A percentile compares a stretch with the other conserved stretches of the same genome.
Conservation (phyloP, 2,797 vertebrate species). For the Mormyrops boulengeri region DNA sequence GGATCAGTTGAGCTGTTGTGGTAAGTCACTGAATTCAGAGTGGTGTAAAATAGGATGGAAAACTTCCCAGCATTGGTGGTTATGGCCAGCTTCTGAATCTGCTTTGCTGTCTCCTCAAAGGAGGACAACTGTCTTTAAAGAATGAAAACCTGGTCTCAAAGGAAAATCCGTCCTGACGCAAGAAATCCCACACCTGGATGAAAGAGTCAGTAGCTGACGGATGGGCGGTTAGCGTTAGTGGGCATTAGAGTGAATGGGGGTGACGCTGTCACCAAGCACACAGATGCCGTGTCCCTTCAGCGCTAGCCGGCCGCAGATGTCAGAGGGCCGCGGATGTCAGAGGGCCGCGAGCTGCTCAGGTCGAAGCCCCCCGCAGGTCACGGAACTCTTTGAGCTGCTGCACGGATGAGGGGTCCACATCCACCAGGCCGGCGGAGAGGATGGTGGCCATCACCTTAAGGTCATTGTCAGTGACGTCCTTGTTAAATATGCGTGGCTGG, state of each 20-base stretch:
- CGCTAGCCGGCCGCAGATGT: background rate
- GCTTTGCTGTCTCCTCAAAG: background rate
- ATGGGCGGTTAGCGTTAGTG: background rate
- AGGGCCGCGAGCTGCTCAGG: background rate
- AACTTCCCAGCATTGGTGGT: background rate
- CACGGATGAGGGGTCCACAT: constrained; percentile 7
- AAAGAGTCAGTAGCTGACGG: background rate
- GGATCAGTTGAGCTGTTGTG: background rate
- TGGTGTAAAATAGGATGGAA: background rate
- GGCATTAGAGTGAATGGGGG: background rate
- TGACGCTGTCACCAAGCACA: background rate
- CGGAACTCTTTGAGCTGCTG: constrained; percentile 16
- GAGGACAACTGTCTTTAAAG: background rate
- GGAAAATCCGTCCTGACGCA: background rate
- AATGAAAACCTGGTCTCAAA: background rate
- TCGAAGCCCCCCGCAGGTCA: constrained; percentile 9
- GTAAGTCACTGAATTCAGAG: background rate
- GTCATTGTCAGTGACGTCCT: constrained; percentile 8
- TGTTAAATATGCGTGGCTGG: background rate
- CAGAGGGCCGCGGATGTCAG: background rate
- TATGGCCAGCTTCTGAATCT: background rate
- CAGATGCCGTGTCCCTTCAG: background rate
- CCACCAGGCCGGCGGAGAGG: constrained; percentile 10
- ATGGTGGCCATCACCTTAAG: constrained; percentile 13
- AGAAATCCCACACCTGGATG: background rate